Evolutionary conservation across 2,888 invertebrate species (phyloP), one percentile per base, ranked within the genome.

Genomic region (Drosophila koepferae): DNA sequence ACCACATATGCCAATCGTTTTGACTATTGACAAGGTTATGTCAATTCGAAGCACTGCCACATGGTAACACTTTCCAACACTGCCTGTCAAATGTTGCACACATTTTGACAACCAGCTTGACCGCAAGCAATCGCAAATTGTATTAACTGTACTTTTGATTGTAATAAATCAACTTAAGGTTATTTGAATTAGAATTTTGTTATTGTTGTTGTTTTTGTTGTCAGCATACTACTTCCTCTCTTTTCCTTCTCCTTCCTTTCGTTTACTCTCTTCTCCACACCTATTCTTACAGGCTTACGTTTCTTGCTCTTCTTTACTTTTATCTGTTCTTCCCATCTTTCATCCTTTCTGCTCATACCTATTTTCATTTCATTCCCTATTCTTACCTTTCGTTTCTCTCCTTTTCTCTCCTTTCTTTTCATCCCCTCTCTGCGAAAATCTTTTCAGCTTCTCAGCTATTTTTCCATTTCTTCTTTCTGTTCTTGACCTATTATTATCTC

Each of bases 1-100:
- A 72, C 59, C 72, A 46, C 73, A 72, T 49, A 72, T 49, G 48
- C 20, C 55, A 70, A 62, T 55, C 41, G 56, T 36, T 36, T 67
- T 20, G 16, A 34, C 28, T 34, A 43, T 43, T 63, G 46, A 55
- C 61, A 71, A 71, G 61, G 55, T n/a, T 51, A 38, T 64, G 48
- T 49, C 60, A 49, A 49, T 31, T 60, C 28, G 40, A 10, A 38
- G 14, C 38, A 38, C 36, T 36, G 41, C 7, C 55, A 41, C 23
- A 36, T 8, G 18, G 3, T 8, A 56, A 31, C 55, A 14, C 34
- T 58, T 20, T 34, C 58, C 58, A 58, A 44, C 58, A 58, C 44
- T 58, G 58, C 9, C 20, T 16, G 20, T 58, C 34, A 58, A 34
- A 20, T 44, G 10, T 14, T 16, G 31, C 36, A 16, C 20, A 36